Percentiles rank a stretch among this genome's conserved stretches.
Conservation (phyloP, 2,113 vertebrate genomes). For the Helogale parvula region DNA sequence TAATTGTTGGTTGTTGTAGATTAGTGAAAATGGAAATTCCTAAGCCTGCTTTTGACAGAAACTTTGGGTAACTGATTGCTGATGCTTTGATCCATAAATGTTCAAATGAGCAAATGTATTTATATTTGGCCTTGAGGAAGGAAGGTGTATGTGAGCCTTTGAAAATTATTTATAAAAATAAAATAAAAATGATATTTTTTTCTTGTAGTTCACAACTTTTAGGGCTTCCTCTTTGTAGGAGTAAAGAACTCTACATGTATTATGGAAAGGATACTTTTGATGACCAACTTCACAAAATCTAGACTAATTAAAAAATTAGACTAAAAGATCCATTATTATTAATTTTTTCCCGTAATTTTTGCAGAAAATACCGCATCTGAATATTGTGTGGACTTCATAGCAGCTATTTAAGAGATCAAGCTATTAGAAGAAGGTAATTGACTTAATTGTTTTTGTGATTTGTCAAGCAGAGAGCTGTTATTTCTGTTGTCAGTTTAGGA, state of each 20-base stretch:
- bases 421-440: not conserved
- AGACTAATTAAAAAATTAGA: not conserved
- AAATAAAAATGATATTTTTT: not conserved
- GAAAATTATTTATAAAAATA: not conserved
- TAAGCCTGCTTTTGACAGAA: not conserved
- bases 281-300: not conserved
- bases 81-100: not conserved
- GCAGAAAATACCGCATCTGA: not conserved
- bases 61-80: not conserved
- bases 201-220: not conserved
- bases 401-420: not conserved
- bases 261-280: not conserved
- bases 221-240: not conserved
- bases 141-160: not conserved
- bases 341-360: constrained; percentile 16
- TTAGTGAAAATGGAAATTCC: not conserved
- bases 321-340: not conserved
- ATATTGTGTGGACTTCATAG: not conserved
- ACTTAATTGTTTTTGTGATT: not conserved
- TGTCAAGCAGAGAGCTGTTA: not conserved
- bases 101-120: not conserved
- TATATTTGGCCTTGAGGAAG: not conserved
- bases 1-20: not conserved
- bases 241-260: not conserved
- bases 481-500: not conserved